A percentile compares a stretch with the other conserved stretches of the same genome.
Conservation (phyloP, 1,140 invertebrate species). For the Thalassaphorura encarpata region DNA sequence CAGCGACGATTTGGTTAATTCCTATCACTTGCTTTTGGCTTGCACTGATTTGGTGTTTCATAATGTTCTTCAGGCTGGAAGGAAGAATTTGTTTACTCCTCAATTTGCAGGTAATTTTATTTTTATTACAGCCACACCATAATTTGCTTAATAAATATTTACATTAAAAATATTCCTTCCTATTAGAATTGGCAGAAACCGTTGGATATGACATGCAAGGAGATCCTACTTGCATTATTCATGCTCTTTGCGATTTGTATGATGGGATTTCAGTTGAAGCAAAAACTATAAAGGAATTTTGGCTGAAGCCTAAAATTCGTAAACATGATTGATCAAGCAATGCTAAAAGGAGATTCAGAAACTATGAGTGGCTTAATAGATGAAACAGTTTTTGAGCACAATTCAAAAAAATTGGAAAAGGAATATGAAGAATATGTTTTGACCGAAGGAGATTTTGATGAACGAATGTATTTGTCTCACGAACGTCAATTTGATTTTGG, state of each 20-base stretch:
- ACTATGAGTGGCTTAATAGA: slow-evolving; percentile 60
- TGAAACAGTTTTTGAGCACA: slow-evolving; percentile 59
- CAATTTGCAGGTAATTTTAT: slow-evolving; percentile 59
- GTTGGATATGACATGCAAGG: slow-evolving; percentile 20
- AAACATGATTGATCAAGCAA: slow-evolving; percentile 66
- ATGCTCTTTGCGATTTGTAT: slow-evolving; percentile 68
- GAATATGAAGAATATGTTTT: slow-evolving; percentile 84
- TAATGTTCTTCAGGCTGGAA: slow-evolving; percentile 68
- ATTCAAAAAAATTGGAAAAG: slow-evolving; percentile 73
- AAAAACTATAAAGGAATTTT: slow-evolving; percentile 80
- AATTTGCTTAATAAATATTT: slow-evolving; percentile 14
- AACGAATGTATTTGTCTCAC: slow-evolving; percentile 69
- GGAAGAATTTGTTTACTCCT: slow-evolving; percentile 75
- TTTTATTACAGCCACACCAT: neutral
- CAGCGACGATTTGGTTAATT: slow-evolving; percentile 86
- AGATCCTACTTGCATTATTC: slow-evolving; percentile 70
- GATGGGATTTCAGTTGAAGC: slow-evolving; percentile 74
- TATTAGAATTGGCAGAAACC: slow-evolving; percentile 23
- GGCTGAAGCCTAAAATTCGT: slow-evolving; percentile 67
- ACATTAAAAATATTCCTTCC: neutral
- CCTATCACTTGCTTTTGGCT: slow-evolving; percentile 79
- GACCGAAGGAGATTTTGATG: slow-evolving; percentile 89
- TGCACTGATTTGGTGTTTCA: slow-evolving; percentile 83
- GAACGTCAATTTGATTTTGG: slow-evolving; percentile 27
- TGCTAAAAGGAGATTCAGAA: slow-evolving; percentile 45